phyloP scores from a whole-genome alignment of 1,140 invertebrate genomes.

The Drosophila watanabei region DNA sequence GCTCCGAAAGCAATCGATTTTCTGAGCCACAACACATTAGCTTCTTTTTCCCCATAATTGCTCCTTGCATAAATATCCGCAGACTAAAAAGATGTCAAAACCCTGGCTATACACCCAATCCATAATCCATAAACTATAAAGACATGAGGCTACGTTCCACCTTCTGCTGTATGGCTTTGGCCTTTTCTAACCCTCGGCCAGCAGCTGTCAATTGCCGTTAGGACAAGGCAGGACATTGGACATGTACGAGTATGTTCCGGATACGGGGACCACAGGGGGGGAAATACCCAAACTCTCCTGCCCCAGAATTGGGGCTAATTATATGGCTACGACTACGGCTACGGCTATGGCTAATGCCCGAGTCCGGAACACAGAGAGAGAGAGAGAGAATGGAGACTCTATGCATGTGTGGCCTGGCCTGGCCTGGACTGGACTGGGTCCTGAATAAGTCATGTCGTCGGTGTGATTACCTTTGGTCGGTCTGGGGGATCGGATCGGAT shows the following conservation, averaged over 20 bases:
- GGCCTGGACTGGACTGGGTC: constrained; percentile 1
- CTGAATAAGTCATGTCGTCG: constrained; percentile 53
- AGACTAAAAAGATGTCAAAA: constrained; percentile 7
- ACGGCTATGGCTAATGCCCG: not conserved
- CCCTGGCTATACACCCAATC: not conserved
- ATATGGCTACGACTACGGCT: constrained; percentile 24
- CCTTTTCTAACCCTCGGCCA: not conserved
- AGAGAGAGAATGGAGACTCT: not conserved
- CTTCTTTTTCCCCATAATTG: not conserved
- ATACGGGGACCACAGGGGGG: constrained; percentile 15
- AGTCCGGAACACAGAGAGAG: not conserved
- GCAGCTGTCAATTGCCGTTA: constrained; percentile 25
- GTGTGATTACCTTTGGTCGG: constrained; percentile 57
- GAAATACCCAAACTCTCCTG: not conserved
- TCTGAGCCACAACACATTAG: not conserved
- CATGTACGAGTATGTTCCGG: constrained; percentile 3
- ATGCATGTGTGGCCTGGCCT: not conserved
- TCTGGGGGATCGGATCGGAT: constrained; percentile 1
- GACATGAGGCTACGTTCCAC: constrained; percentile 5
- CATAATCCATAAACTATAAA: constrained; percentile 31
- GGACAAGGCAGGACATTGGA: constrained; percentile 11
- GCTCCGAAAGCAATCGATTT: not conserved
- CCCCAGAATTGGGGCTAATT: constrained; percentile 35
- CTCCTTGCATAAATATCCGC: constrained; percentile 4
- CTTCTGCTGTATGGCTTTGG: not conserved